phyloP scores from a whole-genome alignment of 64 coral and sea anemone genomes.

The Montipora sp. region DNA sequence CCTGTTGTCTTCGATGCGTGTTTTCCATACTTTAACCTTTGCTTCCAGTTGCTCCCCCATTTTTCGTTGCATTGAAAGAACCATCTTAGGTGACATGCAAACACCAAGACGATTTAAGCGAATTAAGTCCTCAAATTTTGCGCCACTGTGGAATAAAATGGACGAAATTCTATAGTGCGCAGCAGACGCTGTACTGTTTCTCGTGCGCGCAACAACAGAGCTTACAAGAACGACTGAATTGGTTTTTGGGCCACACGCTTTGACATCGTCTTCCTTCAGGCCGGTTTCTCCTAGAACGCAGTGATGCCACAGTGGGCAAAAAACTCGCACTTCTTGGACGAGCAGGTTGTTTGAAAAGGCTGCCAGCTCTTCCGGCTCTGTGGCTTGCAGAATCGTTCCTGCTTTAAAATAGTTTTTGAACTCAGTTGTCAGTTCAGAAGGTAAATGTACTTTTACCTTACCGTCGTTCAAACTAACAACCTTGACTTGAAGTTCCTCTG shows the following conservation, averaged over 20 bases:
- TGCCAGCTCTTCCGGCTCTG: constrained; percentile 41
- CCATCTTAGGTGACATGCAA: too few species aligned
- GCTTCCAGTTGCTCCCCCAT: not conserved
- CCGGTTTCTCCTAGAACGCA: not conserved
- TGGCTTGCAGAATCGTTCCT: constrained; percentile 25
- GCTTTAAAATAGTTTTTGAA: constrained; percentile 11
- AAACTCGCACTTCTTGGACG: constrained; percentile 15
- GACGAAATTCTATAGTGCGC: not conserved
- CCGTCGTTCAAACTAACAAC: too few species aligned
- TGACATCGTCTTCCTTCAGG: not conserved
- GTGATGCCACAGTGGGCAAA: not conserved
- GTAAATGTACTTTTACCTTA: too few species aligned
- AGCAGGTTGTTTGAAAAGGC: constrained; percentile 43
- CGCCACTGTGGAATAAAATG: not conserved
- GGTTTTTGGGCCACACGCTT: not conserved
- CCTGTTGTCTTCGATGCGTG: not conserved
- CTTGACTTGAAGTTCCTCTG: too few species aligned
- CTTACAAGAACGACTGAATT: not conserved
- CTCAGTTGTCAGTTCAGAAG: not conserved
- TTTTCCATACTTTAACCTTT: not conserved
- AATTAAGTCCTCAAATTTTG: not conserved
- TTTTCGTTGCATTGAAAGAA: too few species aligned
- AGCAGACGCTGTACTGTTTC: not conserved
- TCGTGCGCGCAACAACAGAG: not conserved
- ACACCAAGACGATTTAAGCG: too few species aligned